Evolutionary conservation across 2,113 vertebrate species (phyloP).

Genomic region (Hippocampus zosterae): DNA sequence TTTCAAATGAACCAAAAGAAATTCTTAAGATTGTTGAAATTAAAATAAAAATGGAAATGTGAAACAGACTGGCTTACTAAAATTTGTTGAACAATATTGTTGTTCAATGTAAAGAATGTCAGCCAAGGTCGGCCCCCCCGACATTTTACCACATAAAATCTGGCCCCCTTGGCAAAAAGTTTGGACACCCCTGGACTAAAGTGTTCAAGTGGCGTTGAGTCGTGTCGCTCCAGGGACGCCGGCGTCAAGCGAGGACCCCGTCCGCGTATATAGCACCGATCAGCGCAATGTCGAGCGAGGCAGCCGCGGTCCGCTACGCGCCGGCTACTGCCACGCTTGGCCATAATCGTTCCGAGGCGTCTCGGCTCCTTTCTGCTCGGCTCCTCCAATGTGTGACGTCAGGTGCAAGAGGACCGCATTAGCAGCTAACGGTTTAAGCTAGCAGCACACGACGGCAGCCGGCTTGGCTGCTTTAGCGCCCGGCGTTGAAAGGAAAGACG

Average conservation of each 20-base stretch:
- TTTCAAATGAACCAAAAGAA: no score
- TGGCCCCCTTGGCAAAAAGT: no score
- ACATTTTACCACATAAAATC: no score
- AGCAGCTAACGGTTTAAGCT: not conserved
- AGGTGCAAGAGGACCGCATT: not conserved
- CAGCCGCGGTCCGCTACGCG: not conserved
- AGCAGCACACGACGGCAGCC: not conserved
- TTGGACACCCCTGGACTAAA: no score
- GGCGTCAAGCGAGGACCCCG: not conserved
- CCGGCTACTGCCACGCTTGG: not conserved
- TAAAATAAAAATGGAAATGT: no score
- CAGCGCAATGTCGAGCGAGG: not conserved
- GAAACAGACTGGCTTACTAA: no score
- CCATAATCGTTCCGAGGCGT: not conserved
- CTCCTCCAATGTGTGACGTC: not conserved
- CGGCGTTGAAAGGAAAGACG: not conserved
- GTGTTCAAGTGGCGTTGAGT: not conserved
- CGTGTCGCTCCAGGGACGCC: not conserved
- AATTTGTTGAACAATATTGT: no score
- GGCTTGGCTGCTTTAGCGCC: not conserved
- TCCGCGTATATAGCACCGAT: not conserved
- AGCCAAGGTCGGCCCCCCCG: no score
- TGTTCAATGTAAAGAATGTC: no score
- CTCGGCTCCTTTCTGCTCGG: not conserved
- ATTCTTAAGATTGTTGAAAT: no score